Percentiles rank a stretch among this genome's conserved stretches.
Evolutionary conservation across 2,113 vertebrate genomes (phyloP).

Genomic region (Bubalus kerabau): DNA sequence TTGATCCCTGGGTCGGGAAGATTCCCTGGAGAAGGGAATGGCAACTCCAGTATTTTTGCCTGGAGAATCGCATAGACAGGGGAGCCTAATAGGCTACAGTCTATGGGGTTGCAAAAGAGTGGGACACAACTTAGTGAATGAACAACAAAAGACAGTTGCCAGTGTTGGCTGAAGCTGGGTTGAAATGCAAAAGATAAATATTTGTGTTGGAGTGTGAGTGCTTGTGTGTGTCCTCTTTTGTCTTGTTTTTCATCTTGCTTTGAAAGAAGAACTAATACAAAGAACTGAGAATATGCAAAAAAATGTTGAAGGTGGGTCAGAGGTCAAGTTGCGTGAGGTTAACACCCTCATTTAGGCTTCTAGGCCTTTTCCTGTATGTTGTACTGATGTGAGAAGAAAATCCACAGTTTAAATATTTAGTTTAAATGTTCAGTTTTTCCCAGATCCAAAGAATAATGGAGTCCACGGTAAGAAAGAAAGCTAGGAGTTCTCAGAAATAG

Average conservation of each 20-base stretch:
- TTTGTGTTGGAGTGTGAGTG: background rate
- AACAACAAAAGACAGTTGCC: background rate
- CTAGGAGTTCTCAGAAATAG: background rate
- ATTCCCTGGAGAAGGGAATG: background rate
- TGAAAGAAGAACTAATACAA: background rate
- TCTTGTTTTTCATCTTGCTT: background rate
- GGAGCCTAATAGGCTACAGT: background rate
- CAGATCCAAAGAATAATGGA: background rate
- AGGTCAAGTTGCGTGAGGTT: background rate
- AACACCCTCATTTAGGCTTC: background rate
- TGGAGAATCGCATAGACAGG: background rate
- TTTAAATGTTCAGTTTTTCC: background rate
- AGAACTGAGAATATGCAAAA: background rate
- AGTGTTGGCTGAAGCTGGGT: background rate
- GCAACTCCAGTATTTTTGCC: background rate
- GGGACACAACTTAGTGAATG: background rate
- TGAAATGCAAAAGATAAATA: background rate
- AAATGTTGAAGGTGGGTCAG: background rate
- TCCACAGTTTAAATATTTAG: background rate
- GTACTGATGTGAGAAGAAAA: background rate
- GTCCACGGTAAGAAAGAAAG: background rate
- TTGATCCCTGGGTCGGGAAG: background rate
- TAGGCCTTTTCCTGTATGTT: background rate
- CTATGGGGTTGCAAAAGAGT: background rate
- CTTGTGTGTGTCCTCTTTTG: background rate